Percentiles rank a stretch among this genome's conserved stretches.
Evolutionary conservation across 2,888 invertebrate genomes (phyloP).

Genomic region (Halictus ligatus): DNA sequence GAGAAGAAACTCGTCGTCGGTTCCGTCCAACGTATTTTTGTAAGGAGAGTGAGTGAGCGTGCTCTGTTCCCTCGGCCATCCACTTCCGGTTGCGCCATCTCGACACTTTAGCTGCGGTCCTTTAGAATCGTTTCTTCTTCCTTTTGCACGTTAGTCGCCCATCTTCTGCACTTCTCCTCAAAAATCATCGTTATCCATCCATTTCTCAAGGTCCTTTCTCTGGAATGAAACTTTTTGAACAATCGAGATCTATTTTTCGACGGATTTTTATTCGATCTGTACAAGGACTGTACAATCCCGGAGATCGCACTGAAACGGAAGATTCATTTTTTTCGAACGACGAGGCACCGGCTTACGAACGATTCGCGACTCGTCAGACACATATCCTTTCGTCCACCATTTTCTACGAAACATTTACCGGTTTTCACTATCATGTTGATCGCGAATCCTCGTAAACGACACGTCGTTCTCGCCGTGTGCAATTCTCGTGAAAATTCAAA

Average conservation of each 20-base stretch:
- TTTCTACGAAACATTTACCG: slow-evolving; percentile 8
- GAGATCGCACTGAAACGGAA: neutral
- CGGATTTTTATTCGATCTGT: neutral
- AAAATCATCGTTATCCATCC: neutral
- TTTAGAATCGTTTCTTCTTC: neutral
- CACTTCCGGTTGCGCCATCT: slow-evolving; percentile 33
- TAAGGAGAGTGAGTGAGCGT: slow-evolving; percentile 63
- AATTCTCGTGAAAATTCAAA: neutral
- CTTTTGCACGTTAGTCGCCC: neutral
- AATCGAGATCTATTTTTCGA: neutral
- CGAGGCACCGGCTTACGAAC: neutral
- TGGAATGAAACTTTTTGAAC: neutral
- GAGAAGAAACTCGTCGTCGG: slow-evolving; percentile 67
- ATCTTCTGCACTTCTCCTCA: neutral
- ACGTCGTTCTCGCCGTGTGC: neutral
- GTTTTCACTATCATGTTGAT: neutral
- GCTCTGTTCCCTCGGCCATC: slow-evolving; percentile 37
- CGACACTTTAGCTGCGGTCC: slow-evolving; percentile 18
- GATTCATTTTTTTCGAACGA: neutral
- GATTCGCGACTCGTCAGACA: neutral
- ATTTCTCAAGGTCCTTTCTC: neutral
- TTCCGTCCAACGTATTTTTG: slow-evolving; percentile 82
- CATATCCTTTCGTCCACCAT: slow-evolving; percentile 15
- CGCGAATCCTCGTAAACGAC: neutral
- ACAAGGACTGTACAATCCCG: neutral